A percentile compares a stretch with the other conserved stretches of the same genome.
These are phyloP conservation scores for Rotaria socialis DNA, from an alignment of 2,888 invertebrate genomes.

Conservation along the genomic window DNA sequence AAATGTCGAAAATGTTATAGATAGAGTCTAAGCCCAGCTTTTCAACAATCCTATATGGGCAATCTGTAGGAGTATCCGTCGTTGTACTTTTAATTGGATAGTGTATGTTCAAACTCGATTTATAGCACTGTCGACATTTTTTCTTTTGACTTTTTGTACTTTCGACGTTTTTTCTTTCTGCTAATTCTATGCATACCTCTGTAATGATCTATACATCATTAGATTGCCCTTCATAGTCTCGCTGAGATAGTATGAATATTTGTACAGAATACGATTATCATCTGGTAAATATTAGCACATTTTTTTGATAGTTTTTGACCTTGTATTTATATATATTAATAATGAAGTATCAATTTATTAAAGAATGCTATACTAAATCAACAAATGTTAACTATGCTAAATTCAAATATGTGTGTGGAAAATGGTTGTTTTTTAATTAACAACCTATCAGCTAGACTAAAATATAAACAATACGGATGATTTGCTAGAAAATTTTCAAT, in stretches of 20 bases:
- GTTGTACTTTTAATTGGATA: too few relatives aligned
- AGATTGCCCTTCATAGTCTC: background rate
- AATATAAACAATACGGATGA: background rate
- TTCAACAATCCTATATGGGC: too few relatives aligned
- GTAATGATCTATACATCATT: background rate
- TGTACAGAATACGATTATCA: background rate
- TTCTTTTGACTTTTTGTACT: too few relatives aligned
- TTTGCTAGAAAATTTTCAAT: background rate
- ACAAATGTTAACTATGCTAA: background rate
- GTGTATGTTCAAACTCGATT: too few relatives aligned
- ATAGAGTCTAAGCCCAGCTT: too few relatives aligned
- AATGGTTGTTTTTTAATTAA: background rate
- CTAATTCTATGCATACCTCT: background rate
- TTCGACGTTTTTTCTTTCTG: too few relatives aligned
- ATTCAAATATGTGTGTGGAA: background rate
- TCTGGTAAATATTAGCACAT: background rate
- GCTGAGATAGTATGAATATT: background rate
- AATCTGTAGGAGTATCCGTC: too few relatives aligned
- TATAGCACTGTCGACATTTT: too few relatives aligned
- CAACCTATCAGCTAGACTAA: background rate
- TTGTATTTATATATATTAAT: background rate
- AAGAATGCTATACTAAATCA: background rate
- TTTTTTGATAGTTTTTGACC: background rate
- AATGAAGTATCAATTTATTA: background rate
- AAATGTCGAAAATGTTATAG: too few relatives aligned